These are phyloP conservation scores for Yponomeuta evonymella DNA, from an alignment of 2,888 invertebrate species.

Conservation along the genomic window DNA sequence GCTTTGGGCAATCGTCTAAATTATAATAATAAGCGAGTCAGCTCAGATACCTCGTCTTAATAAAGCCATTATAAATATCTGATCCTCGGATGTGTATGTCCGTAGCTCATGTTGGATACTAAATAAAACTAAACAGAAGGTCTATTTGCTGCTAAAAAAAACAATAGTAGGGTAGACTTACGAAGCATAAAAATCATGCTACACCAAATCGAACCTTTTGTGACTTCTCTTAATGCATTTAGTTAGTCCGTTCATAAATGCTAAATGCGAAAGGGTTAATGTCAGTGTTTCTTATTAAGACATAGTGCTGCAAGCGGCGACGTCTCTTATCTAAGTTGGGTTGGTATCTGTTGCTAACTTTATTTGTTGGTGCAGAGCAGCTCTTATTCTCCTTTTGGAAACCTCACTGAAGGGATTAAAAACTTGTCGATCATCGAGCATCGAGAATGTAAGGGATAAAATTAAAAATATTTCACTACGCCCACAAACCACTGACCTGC, in stretches of 20 bases:
- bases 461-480: slow-evolving; percentile 43
- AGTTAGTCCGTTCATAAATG: slow-evolving; percentile 33
- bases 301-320: slow-evolving; percentile 18
- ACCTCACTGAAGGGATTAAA: background rate
- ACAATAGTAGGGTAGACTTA: background rate
- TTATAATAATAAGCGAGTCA: slow-evolving; percentile 75
- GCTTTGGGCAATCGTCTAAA: slow-evolving; percentile 73
- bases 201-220: background rate
- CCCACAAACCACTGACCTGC: slow-evolving; percentile 62
- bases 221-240: no score
- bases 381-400: background rate
- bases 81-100: slow-evolving; percentile 57
- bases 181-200: background rate
- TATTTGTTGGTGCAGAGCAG: background rate
- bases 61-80: slow-evolving; percentile 75
- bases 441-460: no score
- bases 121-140: background rate
- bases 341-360: background rate
- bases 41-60: slow-evolving; percentile 60
- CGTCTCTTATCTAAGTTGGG: slow-evolving; percentile 4
- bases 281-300: slow-evolving; percentile 32
- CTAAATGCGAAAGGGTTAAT: slow-evolving; percentile 61
- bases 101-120: slow-evolving; percentile 22
- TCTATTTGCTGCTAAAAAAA: background rate
- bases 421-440: background rate